Evolutionary conservation across 2,113 vertebrate genomes (phyloP).

Genomic region (Ctenodactylus gundi): DNA sequence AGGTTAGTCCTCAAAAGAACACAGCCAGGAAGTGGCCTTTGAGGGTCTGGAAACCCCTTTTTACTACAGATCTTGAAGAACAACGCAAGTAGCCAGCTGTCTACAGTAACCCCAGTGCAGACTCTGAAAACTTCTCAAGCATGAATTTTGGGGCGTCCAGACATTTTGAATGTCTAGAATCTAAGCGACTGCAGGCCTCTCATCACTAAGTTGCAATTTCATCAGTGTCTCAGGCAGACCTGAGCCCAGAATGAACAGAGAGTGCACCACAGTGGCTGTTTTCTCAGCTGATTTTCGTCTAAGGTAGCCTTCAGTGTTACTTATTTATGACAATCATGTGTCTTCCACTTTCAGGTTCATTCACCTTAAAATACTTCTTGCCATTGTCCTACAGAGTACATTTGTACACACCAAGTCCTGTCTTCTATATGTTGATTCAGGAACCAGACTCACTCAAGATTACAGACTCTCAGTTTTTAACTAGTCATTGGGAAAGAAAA

Average conservation of each 20-base stretch:
- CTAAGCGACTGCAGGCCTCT: not conserved
- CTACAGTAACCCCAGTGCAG: not conserved
- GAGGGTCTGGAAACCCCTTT: not conserved
- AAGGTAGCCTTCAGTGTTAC: not conserved
- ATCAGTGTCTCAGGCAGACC: not conserved
- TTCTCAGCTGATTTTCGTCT: not conserved
- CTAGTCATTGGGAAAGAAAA: not conserved
- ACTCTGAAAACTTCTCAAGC: not conserved
- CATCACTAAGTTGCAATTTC: not conserved
- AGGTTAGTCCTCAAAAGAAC: not conserved
- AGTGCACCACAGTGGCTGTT: fast-evolving
- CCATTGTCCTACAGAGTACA: not conserved
- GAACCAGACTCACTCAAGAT: not conserved
- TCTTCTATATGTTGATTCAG: not conserved
- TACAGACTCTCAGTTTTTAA: not conserved
- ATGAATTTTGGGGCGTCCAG: not conserved
- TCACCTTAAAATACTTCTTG: not conserved
- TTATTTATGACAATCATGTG: not conserved
- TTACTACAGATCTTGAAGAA: not conserved
- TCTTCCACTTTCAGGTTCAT: not conserved
- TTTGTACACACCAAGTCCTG: not conserved
- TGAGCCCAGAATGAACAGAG: not conserved
- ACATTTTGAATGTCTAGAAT: not conserved
- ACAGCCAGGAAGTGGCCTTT: not conserved
- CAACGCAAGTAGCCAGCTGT: not conserved